Percentiles rank a stretch among this genome's conserved stretches.
Evolutionary conservation across 2,113 vertebrate species (phyloP).

Genomic region (Heliornis fulica): DNA sequence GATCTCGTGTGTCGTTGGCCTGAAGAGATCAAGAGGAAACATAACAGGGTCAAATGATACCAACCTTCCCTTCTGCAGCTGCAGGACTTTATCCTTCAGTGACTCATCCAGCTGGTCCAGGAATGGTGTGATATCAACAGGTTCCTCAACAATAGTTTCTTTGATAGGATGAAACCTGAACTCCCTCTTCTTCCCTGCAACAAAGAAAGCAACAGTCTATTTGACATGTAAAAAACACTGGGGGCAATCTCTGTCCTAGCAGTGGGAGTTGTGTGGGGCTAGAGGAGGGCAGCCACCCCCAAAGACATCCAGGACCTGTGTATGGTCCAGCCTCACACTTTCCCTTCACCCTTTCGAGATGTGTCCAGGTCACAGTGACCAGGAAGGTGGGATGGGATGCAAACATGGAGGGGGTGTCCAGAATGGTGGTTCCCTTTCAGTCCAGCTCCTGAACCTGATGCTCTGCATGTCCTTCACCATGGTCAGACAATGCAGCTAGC

Average conservation of each 20-base stretch:
- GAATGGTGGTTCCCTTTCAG: rapidly evolving
- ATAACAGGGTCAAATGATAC: rapidly evolving
- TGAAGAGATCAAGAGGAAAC: rapidly evolving
- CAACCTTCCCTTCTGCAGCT: conserved; percentile 93
- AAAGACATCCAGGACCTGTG: neutral
- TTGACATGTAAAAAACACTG: neutral
- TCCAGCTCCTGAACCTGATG: neutral
- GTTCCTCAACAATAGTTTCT: conserved; percentile 90
- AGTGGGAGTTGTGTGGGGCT: neutral
- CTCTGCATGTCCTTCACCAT: neutral
- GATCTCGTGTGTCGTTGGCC: rapidly evolving
- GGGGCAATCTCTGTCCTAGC: neutral
- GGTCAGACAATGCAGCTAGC: rapidly evolving
- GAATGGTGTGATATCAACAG: conserved; percentile 91
- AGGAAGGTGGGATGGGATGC: neutral
- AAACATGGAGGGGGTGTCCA: rapidly evolving
- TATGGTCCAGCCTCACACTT: neutral
- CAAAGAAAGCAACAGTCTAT: neutral
- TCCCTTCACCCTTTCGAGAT: neutral
- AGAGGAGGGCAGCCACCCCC: neutral
- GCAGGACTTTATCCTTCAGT: conserved; percentile 90
- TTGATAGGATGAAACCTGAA: conserved; percentile 95
- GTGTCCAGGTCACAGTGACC: rapidly evolving
- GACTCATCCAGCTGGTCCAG: conserved; percentile 93
- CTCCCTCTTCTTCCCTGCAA: conserved; percentile 90